phyloP scores from a whole-genome alignment of 2,888 invertebrate genomes.

The Argyresthia albistria region DNA sequence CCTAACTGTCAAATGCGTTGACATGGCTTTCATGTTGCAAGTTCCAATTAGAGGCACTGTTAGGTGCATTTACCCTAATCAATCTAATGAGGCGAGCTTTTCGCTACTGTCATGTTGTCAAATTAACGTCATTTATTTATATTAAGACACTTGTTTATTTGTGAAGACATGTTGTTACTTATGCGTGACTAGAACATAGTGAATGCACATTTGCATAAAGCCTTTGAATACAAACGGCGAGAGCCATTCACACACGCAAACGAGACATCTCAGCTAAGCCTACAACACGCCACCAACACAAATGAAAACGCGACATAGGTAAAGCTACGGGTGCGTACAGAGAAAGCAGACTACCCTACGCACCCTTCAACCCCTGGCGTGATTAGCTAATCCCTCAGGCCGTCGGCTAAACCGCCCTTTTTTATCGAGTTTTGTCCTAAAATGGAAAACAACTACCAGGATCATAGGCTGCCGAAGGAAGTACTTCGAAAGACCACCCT shows the following conservation, averaged over 20 bases:
- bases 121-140: not conserved
- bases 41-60: conserved; percentile 4
- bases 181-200: too few relatives aligned
- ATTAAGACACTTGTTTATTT: too few relatives aligned
- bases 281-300: not conserved
- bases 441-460: conserved; percentile 72
- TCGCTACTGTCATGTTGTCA: not conserved
- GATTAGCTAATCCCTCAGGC: conserved; percentile 27
- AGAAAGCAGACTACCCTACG: conserved; percentile 17
- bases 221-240: too few relatives aligned
- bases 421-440: conserved; percentile 72
- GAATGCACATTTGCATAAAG: too few relatives aligned
- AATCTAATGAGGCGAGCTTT: not conserved
- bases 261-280: not conserved
- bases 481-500: conserved; percentile 44
- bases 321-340: not conserved
- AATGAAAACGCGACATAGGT: not conserved
- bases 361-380: conserved; percentile 37
- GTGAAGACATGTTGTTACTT: too few relatives aligned
- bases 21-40: conserved; percentile 16
- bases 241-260: not conserved
- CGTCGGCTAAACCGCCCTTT: conserved; percentile 47
- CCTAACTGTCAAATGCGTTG: conserved; percentile 44
- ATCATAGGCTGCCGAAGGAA: conserved; percentile 38
- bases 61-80: not conserved